Conservation (phyloP, 35 echinoderm and acorn worm species). For the Holothuria glaberrima region DNA sequence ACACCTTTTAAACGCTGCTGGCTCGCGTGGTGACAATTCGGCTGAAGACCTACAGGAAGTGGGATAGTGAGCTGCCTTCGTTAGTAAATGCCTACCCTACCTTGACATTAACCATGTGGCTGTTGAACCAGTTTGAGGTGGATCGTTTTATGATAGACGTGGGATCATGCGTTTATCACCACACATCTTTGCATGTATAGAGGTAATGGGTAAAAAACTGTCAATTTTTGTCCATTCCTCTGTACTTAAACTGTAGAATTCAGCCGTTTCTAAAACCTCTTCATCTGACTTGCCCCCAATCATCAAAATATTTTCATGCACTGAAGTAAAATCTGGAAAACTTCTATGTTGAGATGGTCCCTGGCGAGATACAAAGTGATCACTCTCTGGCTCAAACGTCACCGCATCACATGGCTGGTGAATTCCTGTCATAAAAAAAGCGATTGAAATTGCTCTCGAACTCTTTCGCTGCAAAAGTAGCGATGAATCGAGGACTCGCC, state of each 20-base stretch:
- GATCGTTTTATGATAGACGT: too few species aligned
- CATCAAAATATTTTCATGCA: constrained; percentile 61
- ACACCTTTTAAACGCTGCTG: too few species aligned
- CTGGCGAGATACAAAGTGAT: constrained; percentile 22
- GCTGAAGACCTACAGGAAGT: too few species aligned
- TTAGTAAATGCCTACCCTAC: too few species aligned
- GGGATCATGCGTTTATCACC: neutral
- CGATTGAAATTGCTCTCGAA: constrained; percentile 28
- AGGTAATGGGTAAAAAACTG: constrained; percentile 53
- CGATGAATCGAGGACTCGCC: constrained; percentile 52
- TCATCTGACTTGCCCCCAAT: constrained; percentile 70
- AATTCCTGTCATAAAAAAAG: constrained; percentile 64
- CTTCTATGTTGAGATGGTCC: constrained; percentile 55
- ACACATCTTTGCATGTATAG: constrained; percentile 82
- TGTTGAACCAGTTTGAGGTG: too few species aligned
- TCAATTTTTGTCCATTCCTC: constrained; percentile 63
- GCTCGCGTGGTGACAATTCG: too few species aligned
- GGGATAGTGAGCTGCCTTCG: too few species aligned
- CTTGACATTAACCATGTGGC: too few species aligned
- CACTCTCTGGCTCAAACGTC: constrained; percentile 30
- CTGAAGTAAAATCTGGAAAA: constrained; percentile 60
- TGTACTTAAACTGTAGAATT: constrained; percentile 62
- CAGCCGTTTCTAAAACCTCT: constrained; percentile 53
- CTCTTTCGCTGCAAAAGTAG: constrained; percentile 67
- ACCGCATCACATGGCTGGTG: constrained; percentile 68